Evolutionary conservation across 2,797 vertebrate species (phyloP).

Genomic region (Meriones psammophilus): DNA sequence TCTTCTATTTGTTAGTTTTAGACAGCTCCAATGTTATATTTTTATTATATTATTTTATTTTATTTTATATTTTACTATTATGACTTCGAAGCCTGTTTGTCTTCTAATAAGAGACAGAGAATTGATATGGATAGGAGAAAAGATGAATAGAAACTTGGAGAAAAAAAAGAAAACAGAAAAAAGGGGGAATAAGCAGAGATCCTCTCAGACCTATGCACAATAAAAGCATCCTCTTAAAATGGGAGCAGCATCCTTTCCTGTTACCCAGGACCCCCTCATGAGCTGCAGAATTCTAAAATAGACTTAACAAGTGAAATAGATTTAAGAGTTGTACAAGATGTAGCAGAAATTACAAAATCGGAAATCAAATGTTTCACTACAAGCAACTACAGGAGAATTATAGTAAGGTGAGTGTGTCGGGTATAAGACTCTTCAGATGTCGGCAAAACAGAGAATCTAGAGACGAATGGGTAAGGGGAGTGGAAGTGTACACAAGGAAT

Average conservation of each 20-base stretch:
- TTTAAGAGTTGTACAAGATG: constrained; percentile 28
- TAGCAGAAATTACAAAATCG: constrained; percentile 34
- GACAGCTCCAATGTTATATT: not conserved
- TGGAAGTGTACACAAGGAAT: not conserved
- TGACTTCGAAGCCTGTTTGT: not conserved
- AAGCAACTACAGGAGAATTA: not conserved
- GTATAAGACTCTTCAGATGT: constrained; percentile 42
- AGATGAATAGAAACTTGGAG: not conserved
- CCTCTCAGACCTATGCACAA: constrained; percentile 34
- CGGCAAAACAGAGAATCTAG: not conserved
- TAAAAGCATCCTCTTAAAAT: constrained; percentile 29
- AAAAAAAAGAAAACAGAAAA: not conserved
- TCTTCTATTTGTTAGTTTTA: not conserved
- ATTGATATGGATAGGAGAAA: not conserved
- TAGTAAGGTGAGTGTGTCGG: not conserved
- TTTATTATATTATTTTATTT: not conserved
- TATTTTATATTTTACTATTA: not conserved
- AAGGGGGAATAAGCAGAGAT: not conserved
- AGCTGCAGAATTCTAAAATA: constrained; percentile 54
- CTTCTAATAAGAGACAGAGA: not conserved
- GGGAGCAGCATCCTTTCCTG: constrained; percentile 53
- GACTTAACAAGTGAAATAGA: constrained; percentile 18
- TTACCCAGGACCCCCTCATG: constrained; percentile 48
- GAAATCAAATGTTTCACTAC: not conserved
- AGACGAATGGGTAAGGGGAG: not conserved